These are phyloP conservation scores for Agapostemon virescens DNA, from an alignment of 2,888 invertebrate genomes.

Conservation along the genomic window DNA sequence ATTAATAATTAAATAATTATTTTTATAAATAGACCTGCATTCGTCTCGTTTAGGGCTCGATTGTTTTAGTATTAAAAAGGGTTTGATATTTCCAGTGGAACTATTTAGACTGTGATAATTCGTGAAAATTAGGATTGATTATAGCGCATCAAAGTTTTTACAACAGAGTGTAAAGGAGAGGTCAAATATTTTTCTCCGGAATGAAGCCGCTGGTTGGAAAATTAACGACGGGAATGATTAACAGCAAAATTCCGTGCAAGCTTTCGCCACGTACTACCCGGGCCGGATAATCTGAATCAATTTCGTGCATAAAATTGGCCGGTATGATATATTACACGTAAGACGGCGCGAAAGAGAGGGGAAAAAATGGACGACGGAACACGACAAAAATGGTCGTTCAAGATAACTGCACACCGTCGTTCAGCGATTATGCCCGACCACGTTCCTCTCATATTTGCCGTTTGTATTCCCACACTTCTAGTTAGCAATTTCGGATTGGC, in stretches of 20 bases:
- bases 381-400: background rate
- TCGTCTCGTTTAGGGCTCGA: too few species aligned
- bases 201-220: background rate
- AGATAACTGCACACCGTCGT: background rate
- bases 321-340: constrained; percentile 3
- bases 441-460: constrained; percentile 3
- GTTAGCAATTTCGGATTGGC: constrained; percentile 31
- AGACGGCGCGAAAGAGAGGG: background rate
- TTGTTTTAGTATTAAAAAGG: too few species aligned
- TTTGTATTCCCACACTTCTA: constrained; percentile 2
- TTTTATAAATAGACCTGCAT: too few species aligned
- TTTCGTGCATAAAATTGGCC: constrained; percentile 15
- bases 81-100: too few species aligned
- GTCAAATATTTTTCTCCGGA: background rate
- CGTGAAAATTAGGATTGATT: background rate
- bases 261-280: background rate
- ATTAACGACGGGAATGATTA: constrained; percentile 22
- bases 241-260: background rate
- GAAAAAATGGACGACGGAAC: background rate
- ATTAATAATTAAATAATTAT: too few species aligned
- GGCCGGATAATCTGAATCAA: constrained; percentile 8
- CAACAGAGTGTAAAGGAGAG: background rate
- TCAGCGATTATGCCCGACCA: constrained; percentile 27
- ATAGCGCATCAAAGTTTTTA: background rate
- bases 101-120: too few species aligned